A percentile compares a stretch with the other conserved stretches of the same genome.
phyloP scores from a whole-genome alignment of 2,888 invertebrate species.

The Morinoia aosen region DNA sequence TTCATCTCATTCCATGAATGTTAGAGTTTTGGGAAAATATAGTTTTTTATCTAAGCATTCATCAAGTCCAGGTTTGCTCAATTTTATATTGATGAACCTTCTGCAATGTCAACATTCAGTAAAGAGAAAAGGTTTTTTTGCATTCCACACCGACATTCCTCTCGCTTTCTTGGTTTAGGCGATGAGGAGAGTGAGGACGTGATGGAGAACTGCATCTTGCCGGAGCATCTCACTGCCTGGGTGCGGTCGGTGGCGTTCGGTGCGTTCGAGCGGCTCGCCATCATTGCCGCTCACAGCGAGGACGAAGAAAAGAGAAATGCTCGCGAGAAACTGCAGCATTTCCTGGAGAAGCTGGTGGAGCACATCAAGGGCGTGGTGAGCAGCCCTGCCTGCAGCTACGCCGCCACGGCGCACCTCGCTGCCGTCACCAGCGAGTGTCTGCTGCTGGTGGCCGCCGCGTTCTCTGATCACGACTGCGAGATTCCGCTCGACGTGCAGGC shows the following conservation, averaged over 20 bases:
- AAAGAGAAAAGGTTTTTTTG: background rate
- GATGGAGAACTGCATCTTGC: background rate
- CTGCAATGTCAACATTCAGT: background rate
- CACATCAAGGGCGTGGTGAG: background rate
- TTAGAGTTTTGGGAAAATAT: no score
- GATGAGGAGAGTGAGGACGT: background rate
- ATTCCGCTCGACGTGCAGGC: conserved; percentile 37
- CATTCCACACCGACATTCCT: background rate
- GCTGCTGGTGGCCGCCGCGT: background rate
- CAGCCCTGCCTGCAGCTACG: background rate
- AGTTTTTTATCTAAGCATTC: no score
- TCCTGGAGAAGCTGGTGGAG: background rate
- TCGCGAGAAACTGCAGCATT: background rate
- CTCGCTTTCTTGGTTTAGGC: background rate
- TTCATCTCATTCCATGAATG: no score
- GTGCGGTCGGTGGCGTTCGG: background rate
- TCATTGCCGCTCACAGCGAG: background rate
- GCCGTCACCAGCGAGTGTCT: conserved; percentile 30
- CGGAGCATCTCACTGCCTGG: background rate
- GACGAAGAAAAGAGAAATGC: background rate
- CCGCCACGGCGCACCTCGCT: background rate
- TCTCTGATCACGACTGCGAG: conserved; percentile 15
- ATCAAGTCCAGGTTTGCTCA: no score
- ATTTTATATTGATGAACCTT: no score
- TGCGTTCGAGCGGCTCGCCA: conserved; percentile 14